Percentiles rank a stretch among this genome's conserved stretches.
Evolutionary conservation across 2,888 invertebrate genomes (phyloP).

Genomic region (Caenorhabditis sp.): DNA sequence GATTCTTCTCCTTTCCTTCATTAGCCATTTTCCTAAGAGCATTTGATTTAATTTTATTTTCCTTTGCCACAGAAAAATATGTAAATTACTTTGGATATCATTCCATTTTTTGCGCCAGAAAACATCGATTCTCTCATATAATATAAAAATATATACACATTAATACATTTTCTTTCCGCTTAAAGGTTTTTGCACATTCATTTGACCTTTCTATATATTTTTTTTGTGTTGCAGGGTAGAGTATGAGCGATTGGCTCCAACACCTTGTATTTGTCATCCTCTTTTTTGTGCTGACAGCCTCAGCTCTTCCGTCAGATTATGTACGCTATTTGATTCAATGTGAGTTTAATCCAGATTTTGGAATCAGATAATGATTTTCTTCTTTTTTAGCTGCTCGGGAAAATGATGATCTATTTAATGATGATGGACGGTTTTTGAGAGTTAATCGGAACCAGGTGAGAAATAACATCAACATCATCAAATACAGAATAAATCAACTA

Average conservation of each 20-base stretch:
- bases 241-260: slow-evolving; percentile 44
- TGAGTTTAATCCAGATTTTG: slow-evolving; percentile 11
- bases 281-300: slow-evolving; percentile 28
- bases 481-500: too few species aligned
- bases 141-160: too few species aligned
- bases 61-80: too few species aligned
- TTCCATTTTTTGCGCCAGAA: too few species aligned
- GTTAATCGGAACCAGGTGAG: slow-evolving; percentile 41
- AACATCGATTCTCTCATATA: too few species aligned
- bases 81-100: too few species aligned
- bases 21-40: too few species aligned
- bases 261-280: slow-evolving; percentile 38
- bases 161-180: too few species aligned
- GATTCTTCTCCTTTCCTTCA: too few species aligned
- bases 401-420: slow-evolving; percentile 16
- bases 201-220: neutral
- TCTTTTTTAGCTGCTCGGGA: slow-evolving; percentile 36
- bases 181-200: neutral
- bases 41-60: too few species aligned
- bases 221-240: slow-evolving; percentile 38
- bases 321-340: slow-evolving; percentile 50
- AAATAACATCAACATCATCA: neutral
- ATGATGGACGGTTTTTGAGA: slow-evolving; percentile 33
- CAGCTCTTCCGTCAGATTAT: slow-evolving; percentile 53
- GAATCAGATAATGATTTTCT: neutral